A percentile compares a stretch with the other conserved stretches of the same genome.
These are phyloP conservation scores for Siniperca obscura DNA, from an alignment of 2,797 vertebrate genomes.

Conservation along the genomic window DNA sequence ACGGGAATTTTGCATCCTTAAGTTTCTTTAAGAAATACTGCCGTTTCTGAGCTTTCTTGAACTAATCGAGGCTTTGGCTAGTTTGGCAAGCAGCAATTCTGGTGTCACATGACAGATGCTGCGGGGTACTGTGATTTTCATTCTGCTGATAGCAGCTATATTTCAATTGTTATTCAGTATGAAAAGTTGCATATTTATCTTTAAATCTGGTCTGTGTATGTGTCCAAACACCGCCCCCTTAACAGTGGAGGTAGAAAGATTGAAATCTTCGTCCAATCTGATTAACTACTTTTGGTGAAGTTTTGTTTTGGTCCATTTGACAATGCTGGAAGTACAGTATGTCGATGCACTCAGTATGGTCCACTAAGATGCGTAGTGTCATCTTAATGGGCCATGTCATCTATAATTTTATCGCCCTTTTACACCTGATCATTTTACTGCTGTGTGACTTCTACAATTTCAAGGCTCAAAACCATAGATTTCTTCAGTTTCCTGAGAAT, in stretches of 20 bases:
- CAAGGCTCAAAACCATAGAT: background rate
- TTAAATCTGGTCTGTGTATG: background rate
- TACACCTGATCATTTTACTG: slow-evolving; percentile 8
- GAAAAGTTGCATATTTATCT: slow-evolving; percentile 50
- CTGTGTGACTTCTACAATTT: slow-evolving; percentile 1
- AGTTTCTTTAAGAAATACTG: too few species aligned
- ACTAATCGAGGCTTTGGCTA: background rate
- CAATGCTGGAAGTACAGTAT: background rate
- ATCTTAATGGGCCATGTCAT: background rate
- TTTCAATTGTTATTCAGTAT: background rate
- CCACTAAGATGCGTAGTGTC: background rate
- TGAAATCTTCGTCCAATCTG: background rate
- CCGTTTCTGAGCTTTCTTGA: too few species aligned
- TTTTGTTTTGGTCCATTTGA: slow-evolving; percentile 16
- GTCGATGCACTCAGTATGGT: slow-evolving; percentile 14
- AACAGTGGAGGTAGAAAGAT: background rate
- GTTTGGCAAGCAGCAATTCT: slow-evolving; percentile 7
- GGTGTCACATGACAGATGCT: background rate
- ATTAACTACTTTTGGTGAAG: background rate
- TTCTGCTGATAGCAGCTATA: background rate
- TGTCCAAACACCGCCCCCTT: background rate
- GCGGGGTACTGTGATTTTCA: background rate
- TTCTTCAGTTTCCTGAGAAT: slow-evolving; percentile 3
- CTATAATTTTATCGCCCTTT: background rate
- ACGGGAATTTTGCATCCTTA: too few species aligned